Conservation (phyloP, 2,888 invertebrate genomes). For the Hedychridium roseum region DNA sequence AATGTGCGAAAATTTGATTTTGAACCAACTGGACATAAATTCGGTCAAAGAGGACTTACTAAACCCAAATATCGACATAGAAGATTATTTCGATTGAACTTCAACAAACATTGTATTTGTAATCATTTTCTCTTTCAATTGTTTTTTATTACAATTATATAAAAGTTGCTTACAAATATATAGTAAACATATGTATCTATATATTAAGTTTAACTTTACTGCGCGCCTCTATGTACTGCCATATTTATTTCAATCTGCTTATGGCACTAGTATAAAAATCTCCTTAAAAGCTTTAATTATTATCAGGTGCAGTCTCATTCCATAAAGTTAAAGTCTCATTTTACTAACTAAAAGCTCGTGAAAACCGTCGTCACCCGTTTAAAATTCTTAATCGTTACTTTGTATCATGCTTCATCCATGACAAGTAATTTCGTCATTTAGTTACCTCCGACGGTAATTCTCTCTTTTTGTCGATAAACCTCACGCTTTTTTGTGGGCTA, state of each 20-base stretch:
- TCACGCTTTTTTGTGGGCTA: slow-evolving; percentile 44
- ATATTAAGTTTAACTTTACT: slow-evolving; percentile 1
- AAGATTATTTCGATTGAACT: slow-evolving; percentile 95
- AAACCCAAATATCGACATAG: slow-evolving; percentile 95
- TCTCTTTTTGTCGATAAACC: slow-evolving; percentile 45
- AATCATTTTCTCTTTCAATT: background rate
- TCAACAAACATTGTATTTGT: background rate
- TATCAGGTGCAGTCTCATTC: no score
- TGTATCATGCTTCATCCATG: no score
- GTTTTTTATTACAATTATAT: slow-evolving; percentile 11
- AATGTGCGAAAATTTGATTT: slow-evolving; percentile 96
- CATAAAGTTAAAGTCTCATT: no score
- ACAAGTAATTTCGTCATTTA: no score
- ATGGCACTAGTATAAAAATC: no score
- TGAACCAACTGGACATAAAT: slow-evolving; percentile 91
- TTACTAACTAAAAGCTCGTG: no score
- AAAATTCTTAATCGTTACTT: no score
- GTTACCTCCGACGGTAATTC: no score
- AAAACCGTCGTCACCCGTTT: no score
- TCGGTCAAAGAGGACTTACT: slow-evolving; percentile 90
- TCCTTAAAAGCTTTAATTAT: no score
- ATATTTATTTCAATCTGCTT: no score
- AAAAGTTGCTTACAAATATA: slow-evolving; percentile 13
- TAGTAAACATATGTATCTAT: background rate
- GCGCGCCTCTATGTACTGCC: no score